These are phyloP conservation scores for Chorisops tibialis DNA, from an alignment of 2,888 invertebrate species.

Conservation along the genomic window DNA sequence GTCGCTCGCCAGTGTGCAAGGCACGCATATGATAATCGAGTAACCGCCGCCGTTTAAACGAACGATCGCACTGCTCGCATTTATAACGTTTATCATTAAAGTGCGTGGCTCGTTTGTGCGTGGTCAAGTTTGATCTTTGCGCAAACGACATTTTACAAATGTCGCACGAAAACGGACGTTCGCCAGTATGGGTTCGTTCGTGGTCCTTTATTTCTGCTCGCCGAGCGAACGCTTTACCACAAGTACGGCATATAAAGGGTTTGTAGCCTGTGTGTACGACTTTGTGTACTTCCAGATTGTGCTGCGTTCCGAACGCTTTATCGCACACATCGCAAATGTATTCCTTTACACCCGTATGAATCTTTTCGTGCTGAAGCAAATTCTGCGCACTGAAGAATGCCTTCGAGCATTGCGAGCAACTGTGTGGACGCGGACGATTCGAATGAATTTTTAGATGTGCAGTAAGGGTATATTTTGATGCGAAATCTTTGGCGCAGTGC, in stretches of 20 bases:
- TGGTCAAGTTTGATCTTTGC: constrained; percentile 77
- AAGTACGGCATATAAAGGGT: constrained; percentile 66
- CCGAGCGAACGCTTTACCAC: constrained; percentile 71
- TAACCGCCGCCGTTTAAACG: constrained; percentile 65
- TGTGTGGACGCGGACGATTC: constrained; percentile 65
- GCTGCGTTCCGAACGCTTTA: constrained; percentile 73
- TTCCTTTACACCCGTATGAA: constrained; percentile 65
- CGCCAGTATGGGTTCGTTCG: constrained; percentile 75
- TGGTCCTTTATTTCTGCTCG: constrained; percentile 78
- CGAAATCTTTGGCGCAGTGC: constrained; percentile 69
- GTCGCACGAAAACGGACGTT: constrained; percentile 75
- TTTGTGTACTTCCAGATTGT: constrained; percentile 74
- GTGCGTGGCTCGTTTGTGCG: constrained; percentile 76
- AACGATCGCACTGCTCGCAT: constrained; percentile 68
- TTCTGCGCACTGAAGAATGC: constrained; percentile 75
- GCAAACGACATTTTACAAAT: constrained; percentile 75
- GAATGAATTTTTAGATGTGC: constrained; percentile 73
- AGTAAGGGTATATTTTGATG: constrained; percentile 74
- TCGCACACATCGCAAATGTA: constrained; percentile 46
- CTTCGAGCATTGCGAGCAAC: constrained; percentile 66
- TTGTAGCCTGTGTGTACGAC: constrained; percentile 74
- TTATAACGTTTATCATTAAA: constrained; percentile 70
- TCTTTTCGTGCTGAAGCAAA: constrained; percentile 69
- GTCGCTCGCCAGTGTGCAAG: constrained; percentile 75
- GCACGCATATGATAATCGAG: constrained; percentile 80